Percentiles rank a stretch among this genome's conserved stretches.
phyloP scores from a whole-genome alignment of 2,888 invertebrate species.

The Lapara coniferarum region DNA sequence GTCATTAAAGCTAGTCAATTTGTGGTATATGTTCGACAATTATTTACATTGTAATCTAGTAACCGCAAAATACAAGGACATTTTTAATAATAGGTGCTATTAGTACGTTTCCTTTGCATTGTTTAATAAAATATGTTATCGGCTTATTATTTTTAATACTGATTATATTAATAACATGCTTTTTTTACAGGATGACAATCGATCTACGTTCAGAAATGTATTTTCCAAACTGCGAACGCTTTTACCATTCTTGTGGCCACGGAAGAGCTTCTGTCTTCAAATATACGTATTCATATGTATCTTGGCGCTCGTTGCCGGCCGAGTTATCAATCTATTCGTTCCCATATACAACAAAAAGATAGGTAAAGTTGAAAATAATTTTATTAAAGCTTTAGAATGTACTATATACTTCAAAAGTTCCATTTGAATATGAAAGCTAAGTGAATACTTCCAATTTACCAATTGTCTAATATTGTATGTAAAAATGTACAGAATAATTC shows the following conservation, averaged over 20 bases:
- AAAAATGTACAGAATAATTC: too few species aligned
- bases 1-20: neutral
- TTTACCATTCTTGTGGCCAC: slow-evolving; percentile 97
- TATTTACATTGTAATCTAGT: neutral
- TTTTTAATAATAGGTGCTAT: neutral
- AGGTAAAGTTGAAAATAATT: slow-evolving; percentile 82
- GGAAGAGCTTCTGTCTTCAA: slow-evolving; percentile 90
- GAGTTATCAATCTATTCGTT: slow-evolving; percentile 94
- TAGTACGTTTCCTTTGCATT: neutral
- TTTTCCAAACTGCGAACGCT: slow-evolving; percentile 91
- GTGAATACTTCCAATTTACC: too few species aligned
- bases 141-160: neutral
- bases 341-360: slow-evolving; percentile 97
- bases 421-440: too few species aligned
- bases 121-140: neutral
- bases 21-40: neutral
- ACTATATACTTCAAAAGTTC: too few species aligned
- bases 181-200: slow-evolving; percentile 77
- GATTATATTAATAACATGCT: neutral
- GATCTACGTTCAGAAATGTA: slow-evolving; percentile 91
- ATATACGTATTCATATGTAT: slow-evolving; percentile 92
- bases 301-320: slow-evolving; percentile 88
- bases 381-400: too few species aligned
- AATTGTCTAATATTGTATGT: too few species aligned
- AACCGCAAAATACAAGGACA: neutral